Percentiles rank a stretch among this genome's conserved stretches.
These are phyloP conservation scores for Jaculus jaculus DNA, from an alignment of 2,113 vertebrate species.

Conservation along the genomic window DNA sequence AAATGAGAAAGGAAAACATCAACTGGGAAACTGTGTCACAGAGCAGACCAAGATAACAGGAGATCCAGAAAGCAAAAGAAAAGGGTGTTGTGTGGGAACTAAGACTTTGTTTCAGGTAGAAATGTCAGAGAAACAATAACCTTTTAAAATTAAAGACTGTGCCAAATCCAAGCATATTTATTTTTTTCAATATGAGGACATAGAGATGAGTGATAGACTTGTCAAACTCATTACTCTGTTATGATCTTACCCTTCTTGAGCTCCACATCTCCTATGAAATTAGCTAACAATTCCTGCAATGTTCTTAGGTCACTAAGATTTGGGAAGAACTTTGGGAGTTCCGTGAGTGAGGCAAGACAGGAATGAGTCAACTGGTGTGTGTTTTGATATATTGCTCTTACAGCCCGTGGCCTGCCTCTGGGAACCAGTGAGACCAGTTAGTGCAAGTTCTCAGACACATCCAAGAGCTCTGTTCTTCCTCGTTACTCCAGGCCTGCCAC, in stretches of 20 bases:
- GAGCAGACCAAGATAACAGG: conserved; percentile 64
- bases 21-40: conserved; percentile 70
- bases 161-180: not conserved
- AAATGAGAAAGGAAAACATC: conserved; percentile 73
- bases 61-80: conserved; percentile 69
- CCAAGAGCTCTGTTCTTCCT: not conserved
- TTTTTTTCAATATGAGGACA: not conserved
- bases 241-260: conserved; percentile 31
- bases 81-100: conserved; percentile 57
- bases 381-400: not conserved
- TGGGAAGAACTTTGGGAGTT: conserved; percentile 1
- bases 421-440: not conserved
- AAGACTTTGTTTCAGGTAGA: conserved; percentile 71
- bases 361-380: not conserved
- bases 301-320: conserved; percentile 34
- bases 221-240: conserved; percentile 9
- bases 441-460: not conserved
- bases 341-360: not conserved
- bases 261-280: conserved; percentile 35
- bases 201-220: conserved; percentile 11
- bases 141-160: not conserved
- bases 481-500: not conserved
- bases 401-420: not conserved
- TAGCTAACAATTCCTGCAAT: not conserved
- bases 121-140: conserved; percentile 6